Conservation (phyloP, 2,888 invertebrate species). For the Azorinus chamasolen region DNA sequence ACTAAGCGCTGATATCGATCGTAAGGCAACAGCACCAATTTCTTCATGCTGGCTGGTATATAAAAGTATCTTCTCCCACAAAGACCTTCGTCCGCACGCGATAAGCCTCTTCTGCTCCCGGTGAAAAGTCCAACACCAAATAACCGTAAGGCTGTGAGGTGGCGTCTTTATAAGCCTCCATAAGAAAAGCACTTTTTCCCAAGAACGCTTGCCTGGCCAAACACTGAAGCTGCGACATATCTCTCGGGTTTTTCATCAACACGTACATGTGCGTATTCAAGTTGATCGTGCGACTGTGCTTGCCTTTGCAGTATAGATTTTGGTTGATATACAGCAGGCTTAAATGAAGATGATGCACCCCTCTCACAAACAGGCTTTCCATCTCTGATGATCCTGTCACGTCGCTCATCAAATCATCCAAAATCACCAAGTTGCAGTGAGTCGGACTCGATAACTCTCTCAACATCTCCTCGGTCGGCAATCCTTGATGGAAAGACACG, state of each 20-base stretch:
- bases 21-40: slow-evolving; percentile 18
- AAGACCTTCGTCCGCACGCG: slow-evolving; percentile 27
- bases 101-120: slow-evolving; percentile 17
- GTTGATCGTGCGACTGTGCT: slow-evolving; percentile 26
- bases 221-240: slow-evolving; percentile 33
- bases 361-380: slow-evolving; percentile 32
- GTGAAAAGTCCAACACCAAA: slow-evolving; percentile 33
- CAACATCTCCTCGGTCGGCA: slow-evolving; percentile 10
- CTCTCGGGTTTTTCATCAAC: slow-evolving; percentile 42
- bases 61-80: slow-evolving; percentile 22
- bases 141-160: slow-evolving; percentile 26
- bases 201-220: slow-evolving; percentile 28
- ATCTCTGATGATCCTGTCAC: slow-evolving; percentile 36
- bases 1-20: slow-evolving; percentile 24
- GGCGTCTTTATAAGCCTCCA: slow-evolving; percentile 39
- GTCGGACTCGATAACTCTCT: neutral
- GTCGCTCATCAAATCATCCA: slow-evolving; percentile 29
- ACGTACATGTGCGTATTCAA: slow-evolving; percentile 33
- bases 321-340: slow-evolving; percentile 33
- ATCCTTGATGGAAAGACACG: slow-evolving; percentile 18
- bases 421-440: slow-evolving; percentile 20
- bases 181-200: slow-evolving; percentile 16
- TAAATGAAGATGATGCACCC: slow-evolving; percentile 28
- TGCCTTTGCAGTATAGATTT: slow-evolving; percentile 36
- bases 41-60: slow-evolving; percentile 22